Evolutionary conservation across 2,888 invertebrate genomes (phyloP).

Genomic region (Lissocephala sabroskyi): DNA sequence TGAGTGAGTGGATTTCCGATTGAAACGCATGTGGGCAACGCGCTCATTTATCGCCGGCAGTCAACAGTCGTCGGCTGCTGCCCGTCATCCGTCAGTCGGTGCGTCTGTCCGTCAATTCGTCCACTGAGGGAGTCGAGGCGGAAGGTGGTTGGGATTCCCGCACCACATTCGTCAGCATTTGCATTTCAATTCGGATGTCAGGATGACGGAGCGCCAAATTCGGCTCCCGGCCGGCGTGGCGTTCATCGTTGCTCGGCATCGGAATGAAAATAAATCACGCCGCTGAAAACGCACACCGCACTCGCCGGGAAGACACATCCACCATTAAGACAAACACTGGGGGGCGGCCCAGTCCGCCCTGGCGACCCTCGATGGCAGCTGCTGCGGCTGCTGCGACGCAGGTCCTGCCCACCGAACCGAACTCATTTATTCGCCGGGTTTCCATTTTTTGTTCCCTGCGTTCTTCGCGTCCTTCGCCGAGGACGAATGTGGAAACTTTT

Average conservation of each 20-base stretch:
- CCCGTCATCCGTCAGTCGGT: constrained; percentile 2
- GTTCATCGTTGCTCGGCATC: too few species aligned
- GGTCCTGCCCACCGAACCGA: constrained; percentile 9
- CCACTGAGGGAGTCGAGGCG: background rate
- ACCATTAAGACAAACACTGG: constrained; percentile 49
- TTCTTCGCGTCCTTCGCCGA: too few species aligned
- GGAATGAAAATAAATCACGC: constrained; percentile 64
- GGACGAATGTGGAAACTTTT: constrained; percentile 62
- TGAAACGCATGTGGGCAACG: constrained; percentile 23
- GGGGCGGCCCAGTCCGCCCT: constrained; percentile 1
- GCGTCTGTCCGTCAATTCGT: background rate
- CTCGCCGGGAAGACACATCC: constrained; percentile 40
- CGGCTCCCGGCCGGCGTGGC: background rate
- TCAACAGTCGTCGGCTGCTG: background rate
- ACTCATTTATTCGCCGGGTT: constrained; percentile 60
- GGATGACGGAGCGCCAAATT: constrained; percentile 40
- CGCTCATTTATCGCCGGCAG: background rate
- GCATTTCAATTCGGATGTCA: constrained; percentile 68
- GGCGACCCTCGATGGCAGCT: background rate
- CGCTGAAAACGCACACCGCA: constrained; percentile 26
- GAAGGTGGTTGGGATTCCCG: constrained; percentile 14
- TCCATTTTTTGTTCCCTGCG: constrained; percentile 24
- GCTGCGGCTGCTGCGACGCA: background rate
- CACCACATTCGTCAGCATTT: constrained; percentile 68
- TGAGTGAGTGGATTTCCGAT: constrained; percentile 1